These are phyloP conservation scores for Drosophila paulistorum DNA, from an alignment of 1,140 invertebrate species.

Conservation along the genomic window DNA sequence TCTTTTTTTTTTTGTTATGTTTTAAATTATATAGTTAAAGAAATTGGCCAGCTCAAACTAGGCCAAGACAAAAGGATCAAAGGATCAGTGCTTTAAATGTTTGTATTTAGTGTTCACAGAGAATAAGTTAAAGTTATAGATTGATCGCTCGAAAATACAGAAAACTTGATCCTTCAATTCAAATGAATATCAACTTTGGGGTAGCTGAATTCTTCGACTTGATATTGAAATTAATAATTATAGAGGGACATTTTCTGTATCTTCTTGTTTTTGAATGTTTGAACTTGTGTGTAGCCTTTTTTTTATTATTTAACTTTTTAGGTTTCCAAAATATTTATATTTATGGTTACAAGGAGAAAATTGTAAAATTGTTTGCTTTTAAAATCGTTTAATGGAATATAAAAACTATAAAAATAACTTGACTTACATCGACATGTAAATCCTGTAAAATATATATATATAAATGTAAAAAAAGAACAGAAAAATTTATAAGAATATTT, in stretches of 20 bases:
- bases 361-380: conserved; percentile 14
- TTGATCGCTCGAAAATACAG: background rate
- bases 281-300: conserved; percentile 16
- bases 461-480: conserved; percentile 69
- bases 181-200: no score
- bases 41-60: background rate
- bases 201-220: no score
- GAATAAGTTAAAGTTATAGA: background rate
- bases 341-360: conserved; percentile 2
- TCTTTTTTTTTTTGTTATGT: background rate
- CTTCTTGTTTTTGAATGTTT: no score
- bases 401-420: conserved; percentile 78
- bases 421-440: conserved; percentile 86
- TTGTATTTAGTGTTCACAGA: background rate
- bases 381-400: conserved; percentile 42
- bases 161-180: background rate
- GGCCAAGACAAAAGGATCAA: background rate
- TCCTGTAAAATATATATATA: conserved; percentile 84
- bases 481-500: conserved; percentile 81
- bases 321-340: conserved; percentile 21
- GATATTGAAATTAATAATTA: no score
- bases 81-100: background rate
- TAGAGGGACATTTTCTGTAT: background rate
- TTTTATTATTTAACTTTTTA: conserved; percentile 49
- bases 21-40: background rate